Base-by-base conservation (phyloP, 2,888 invertebrate genomes). In the Orthosia gracilis region DNA sequence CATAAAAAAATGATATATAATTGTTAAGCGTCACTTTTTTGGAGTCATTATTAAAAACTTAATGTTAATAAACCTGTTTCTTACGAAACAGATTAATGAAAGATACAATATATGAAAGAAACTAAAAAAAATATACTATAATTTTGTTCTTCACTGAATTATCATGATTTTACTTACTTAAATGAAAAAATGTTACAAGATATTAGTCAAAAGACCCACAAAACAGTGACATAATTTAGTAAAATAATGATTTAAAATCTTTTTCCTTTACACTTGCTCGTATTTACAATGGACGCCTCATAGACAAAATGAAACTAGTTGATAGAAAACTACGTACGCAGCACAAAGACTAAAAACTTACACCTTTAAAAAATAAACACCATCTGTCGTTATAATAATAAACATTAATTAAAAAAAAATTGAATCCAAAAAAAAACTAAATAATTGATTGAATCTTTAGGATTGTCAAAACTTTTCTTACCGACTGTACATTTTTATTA, bases 201-300 rank as follows among this genome's bases (percentile, higher is more conserved):
- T 68, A 74, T 59, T 64, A 75, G 68, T 78, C 63, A 71, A 68
- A 63, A 72, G 86, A 91, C 90, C 86, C 90, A 78, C 90, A 94
- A 94, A 94, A 94, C 93, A 94, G 92, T 92, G 94, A 93, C 89
- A 87, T 66, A 57, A 71, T 69, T 69, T 68, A 73, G 71, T 78
- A 75, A 80, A 40, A 40, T 40, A 40, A 73, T 69, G 21, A 69
- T 73, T 13, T 49, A 66, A 73, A 76, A 75, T 78, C 23, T 79
- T 86, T 85, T 91, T 94, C 93, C 92, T 93, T 94, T 86, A 95
- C 96, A 96, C 96, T 96, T 96, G 96, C 94, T 95, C 92, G 93
- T 96, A 96, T 95, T 95, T 95, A 96, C 96, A 96, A 94, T 91
- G 89, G 86, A 91, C 89, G 86, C 87, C 84, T 86, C 86, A 87